Evolutionary conservation across 2,888 invertebrate genomes (phyloP).

Genomic region (Phania funesta): DNA sequence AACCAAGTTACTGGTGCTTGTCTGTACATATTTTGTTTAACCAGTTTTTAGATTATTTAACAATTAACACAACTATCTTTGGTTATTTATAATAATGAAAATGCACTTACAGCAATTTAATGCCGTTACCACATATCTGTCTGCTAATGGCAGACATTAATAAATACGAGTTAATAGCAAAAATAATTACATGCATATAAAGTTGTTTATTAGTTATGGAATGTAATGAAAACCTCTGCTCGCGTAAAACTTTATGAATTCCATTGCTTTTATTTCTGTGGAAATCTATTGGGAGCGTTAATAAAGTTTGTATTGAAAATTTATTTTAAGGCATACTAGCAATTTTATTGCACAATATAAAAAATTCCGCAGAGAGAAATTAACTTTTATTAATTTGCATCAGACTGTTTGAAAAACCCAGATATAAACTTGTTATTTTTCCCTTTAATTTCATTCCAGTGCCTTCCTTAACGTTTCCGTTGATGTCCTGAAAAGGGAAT

Average conservation of each 20-base stretch:
- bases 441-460: constrained; percentile 11
- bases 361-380: no score
- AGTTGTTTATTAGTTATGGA: constrained; percentile 4
- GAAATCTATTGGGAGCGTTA: background rate
- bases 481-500: constrained; percentile 4
- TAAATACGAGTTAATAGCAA: background rate
- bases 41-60: constrained; percentile 47
- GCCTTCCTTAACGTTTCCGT: constrained; percentile 6
- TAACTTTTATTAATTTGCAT: no score
- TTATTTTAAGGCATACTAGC: background rate
- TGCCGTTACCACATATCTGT: constrained; percentile 16
- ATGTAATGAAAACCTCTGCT: background rate
- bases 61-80: constrained; percentile 14
- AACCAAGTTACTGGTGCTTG: constrained; percentile 10
- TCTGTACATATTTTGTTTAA: constrained; percentile 34
- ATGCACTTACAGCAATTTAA: constrained; percentile 6
- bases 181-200: constrained; percentile 32
- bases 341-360: background rate
- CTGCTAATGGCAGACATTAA: constrained; percentile 16
- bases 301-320: background rate
- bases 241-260: background rate
- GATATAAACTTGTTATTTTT: background rate
- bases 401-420: background rate
- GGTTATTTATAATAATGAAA: constrained; percentile 13
- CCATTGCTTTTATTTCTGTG: background rate